Percentiles rank a stretch among this genome's conserved stretches.
Evolutionary conservation across 2,113 vertebrate genomes (phyloP).

Genomic region (Coturnix japonica): DNA sequence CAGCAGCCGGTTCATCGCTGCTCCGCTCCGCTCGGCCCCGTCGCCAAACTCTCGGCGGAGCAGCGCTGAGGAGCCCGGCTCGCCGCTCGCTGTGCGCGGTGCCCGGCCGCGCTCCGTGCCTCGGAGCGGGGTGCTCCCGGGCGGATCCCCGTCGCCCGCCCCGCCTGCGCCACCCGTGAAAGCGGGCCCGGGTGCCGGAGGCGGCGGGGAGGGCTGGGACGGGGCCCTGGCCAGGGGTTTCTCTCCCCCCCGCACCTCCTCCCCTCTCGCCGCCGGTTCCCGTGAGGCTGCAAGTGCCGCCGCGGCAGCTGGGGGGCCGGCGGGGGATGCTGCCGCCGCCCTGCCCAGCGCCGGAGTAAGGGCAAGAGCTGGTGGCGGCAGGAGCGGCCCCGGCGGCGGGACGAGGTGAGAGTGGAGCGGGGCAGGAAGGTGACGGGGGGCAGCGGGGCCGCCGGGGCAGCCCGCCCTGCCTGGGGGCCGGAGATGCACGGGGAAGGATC

Average conservation of each 20-base stretch:
- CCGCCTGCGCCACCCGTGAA: neutral
- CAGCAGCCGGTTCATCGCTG: neutral
- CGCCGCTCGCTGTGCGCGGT: fast-evolving
- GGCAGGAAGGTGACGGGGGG: neutral
- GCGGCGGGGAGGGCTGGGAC: slow-evolving; percentile 14
- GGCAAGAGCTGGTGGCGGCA: slow-evolving; percentile 37
- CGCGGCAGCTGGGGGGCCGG: slow-evolving; percentile 52
- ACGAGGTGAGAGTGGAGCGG: slow-evolving; percentile 22
- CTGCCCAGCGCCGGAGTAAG: slow-evolving; percentile 42
- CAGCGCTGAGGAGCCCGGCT: neutral
- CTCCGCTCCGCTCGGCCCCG: neutral
- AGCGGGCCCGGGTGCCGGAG: neutral
- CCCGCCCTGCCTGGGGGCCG: neutral
- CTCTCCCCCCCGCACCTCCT: slow-evolving; percentile 9
- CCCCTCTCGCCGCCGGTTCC: slow-evolving; percentile 17
- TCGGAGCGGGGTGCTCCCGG: neutral
- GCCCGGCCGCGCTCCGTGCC: neutral
- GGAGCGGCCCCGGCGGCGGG: slow-evolving; percentile 27
- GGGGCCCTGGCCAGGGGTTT: slow-evolving; percentile 4
- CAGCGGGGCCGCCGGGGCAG: too few relatives aligned
- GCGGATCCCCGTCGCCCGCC: neutral
- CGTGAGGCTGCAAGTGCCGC: slow-evolving; percentile 47
- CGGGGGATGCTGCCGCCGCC: slow-evolving; percentile 54
- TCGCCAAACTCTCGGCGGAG: fast-evolving
- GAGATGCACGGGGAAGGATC: neutral